A percentile compares a stretch with the other conserved stretches of the same genome.
Conservation (phyloP, 2,797 vertebrate genomes). For the Neomorphus geoffroyi region DNA sequence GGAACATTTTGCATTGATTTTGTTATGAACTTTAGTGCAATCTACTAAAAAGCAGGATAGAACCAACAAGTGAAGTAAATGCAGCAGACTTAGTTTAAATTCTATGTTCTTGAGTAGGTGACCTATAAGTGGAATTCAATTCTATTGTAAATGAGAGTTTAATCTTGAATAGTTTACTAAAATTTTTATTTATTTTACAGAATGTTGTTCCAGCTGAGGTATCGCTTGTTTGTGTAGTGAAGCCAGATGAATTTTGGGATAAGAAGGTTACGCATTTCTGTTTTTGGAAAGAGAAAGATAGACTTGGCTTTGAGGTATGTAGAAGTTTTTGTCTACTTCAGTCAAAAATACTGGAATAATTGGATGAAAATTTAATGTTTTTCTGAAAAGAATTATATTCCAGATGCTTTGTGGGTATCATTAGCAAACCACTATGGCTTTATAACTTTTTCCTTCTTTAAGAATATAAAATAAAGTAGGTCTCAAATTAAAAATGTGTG, state of each 20-base stretch:
- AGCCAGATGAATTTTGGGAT: constrained; percentile 99
- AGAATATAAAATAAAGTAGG: not conserved
- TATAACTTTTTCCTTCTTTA: not conserved
- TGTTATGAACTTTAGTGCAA: not conserved
- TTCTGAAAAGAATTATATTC: not conserved
- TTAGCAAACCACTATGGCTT: not conserved
- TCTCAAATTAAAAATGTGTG: not conserved
- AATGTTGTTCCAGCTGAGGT: constrained; percentile 98
- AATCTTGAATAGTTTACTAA: not conserved
- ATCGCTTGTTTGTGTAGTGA: constrained; percentile 97
- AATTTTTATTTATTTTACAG: constrained; percentile 72
- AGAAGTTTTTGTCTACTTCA: not conserved
- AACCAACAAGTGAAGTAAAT: not conserved
- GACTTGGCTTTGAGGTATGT: constrained; percentile 95
- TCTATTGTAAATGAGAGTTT: not conserved
- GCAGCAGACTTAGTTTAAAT: not conserved
- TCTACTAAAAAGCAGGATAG: not conserved
- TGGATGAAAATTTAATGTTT: not conserved
- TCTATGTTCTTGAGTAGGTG: not conserved
- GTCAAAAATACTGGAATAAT: not conserved
- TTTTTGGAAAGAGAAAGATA: constrained; percentile 99
- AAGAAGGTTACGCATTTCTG: constrained; percentile 99
- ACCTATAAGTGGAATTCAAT: not conserved
- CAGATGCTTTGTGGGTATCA: not conserved
- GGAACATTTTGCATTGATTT: not conserved